A percentile compares a stretch with the other conserved stretches of the same genome.
These are phyloP conservation scores for Ceratosolen solmsi DNA, from an alignment of 1,140 invertebrate species.

Conservation along the genomic window DNA sequence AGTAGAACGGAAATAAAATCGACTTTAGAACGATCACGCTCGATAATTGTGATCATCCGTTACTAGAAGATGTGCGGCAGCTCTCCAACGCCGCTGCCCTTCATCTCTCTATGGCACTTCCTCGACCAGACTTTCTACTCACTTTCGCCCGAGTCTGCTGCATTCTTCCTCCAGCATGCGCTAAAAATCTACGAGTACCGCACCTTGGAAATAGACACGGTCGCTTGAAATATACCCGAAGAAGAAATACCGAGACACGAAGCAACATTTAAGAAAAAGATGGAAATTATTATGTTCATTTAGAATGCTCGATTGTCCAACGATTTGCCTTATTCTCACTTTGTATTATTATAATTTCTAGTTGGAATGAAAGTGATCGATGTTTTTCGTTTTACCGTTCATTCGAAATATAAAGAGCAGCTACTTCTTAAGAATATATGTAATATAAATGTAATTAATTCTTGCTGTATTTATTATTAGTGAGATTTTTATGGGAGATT, in stretches of 20 bases:
- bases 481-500: too few relatives aligned
- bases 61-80: neutral
- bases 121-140: neutral
- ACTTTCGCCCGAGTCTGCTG: constrained; percentile 20
- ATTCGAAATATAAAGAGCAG: too few relatives aligned
- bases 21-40: constrained; percentile 32
- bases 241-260: neutral
- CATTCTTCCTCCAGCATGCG: neutral
- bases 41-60: constrained; percentile 35
- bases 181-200: neutral
- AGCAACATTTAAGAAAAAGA: too few relatives aligned
- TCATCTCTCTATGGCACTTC: neutral
- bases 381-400: too few relatives aligned
- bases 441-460: too few relatives aligned
- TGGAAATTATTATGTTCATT: too few relatives aligned
- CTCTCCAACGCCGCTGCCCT: neutral
- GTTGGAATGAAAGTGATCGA: too few relatives aligned
- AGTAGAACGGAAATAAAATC: neutral
- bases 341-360: too few relatives aligned
- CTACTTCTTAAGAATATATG: too few relatives aligned
- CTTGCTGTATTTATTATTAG: too few relatives aligned
- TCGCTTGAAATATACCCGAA: neutral
- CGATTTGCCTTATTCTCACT: too few relatives aligned
- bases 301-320: too few relatives aligned
- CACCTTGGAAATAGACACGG: neutral